A percentile compares a stretch with the other conserved stretches of the same genome.
These are phyloP conservation scores for Thumatha senex DNA, from an alignment of 2,888 invertebrate species.

Conservation along the genomic window DNA sequence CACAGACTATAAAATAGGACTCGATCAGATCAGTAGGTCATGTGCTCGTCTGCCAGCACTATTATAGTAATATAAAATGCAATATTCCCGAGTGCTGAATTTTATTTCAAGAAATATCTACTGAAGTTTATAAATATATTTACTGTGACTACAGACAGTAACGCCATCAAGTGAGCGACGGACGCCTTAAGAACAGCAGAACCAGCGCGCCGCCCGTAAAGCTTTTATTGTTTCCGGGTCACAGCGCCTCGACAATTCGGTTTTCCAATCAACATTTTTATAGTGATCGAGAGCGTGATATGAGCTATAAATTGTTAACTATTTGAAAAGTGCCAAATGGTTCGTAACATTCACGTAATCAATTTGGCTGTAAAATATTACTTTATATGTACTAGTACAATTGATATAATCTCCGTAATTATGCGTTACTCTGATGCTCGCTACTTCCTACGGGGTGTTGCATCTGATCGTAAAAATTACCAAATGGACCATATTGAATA, in stretches of 20 bases:
- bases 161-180: constrained; percentile 26
- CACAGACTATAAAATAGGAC: too few species aligned
- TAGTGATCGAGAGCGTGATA: constrained; percentile 56
- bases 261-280: constrained; percentile 72
- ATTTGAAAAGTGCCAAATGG: constrained; percentile 19
- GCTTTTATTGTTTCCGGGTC: constrained; percentile 74
- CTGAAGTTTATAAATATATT: too few species aligned
- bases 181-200: constrained; percentile 23
- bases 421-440: too few species aligned
- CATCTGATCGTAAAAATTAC: too few species aligned
- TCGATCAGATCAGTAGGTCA: too few species aligned
- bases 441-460: too few species aligned
- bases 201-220: constrained; percentile 60
- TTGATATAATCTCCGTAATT: background rate
- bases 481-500: too few species aligned
- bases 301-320: constrained; percentile 40
- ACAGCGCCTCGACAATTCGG: constrained; percentile 63
- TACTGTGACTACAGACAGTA: constrained; percentile 26
- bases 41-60: too few species aligned
- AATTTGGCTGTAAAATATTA: background rate
- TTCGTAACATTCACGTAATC: constrained; percentile 17
- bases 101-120: too few species aligned
- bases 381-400: background rate
- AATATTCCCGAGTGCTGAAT: too few species aligned
- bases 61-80: too few species aligned